Conservation (phyloP, 1,140 invertebrate genomes). For the Eriosoma lanigerum region DNA sequence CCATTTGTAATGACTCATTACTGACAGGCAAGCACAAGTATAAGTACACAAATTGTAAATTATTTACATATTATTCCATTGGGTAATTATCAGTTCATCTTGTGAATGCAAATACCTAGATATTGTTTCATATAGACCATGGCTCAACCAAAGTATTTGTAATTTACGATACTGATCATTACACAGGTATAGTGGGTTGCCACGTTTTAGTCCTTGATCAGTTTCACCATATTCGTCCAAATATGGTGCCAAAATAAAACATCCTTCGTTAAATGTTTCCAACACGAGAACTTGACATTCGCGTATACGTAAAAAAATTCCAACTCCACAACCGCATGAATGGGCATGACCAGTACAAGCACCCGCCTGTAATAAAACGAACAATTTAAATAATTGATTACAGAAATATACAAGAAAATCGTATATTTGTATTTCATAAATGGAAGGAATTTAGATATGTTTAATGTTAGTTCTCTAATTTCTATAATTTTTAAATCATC, state of each 20-base stretch:
- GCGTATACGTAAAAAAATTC: conserved; percentile 89
- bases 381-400: too few species aligned
- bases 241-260: conserved; percentile 88
- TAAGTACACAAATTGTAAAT: neutral
- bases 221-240: conserved; percentile 97
- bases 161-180: conserved; percentile 72
- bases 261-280: conserved; percentile 72
- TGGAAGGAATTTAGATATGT: too few species aligned
- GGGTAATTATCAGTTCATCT: conserved; percentile 71
- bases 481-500: too few species aligned
- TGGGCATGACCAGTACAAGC: conserved; percentile 91
- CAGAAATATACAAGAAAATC: too few species aligned
- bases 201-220: conserved; percentile 90
- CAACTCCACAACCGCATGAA: conserved; percentile 83
- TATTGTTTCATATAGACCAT: conserved; percentile 90
- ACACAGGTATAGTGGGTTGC: conserved; percentile 87
- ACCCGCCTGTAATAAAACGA: conserved; percentile 66
- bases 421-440: too few species aligned
- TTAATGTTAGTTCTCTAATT: too few species aligned
- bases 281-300: conserved; percentile 84
- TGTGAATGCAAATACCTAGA: conserved; percentile 79
- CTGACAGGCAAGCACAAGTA: neutral
- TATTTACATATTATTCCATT: conserved; percentile 78
- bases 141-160: conserved; percentile 87
- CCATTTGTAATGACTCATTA: neutral